Evolutionary conservation across 2,113 vertebrate genomes (phyloP).

Genomic region (Raja brachyura): DNA sequence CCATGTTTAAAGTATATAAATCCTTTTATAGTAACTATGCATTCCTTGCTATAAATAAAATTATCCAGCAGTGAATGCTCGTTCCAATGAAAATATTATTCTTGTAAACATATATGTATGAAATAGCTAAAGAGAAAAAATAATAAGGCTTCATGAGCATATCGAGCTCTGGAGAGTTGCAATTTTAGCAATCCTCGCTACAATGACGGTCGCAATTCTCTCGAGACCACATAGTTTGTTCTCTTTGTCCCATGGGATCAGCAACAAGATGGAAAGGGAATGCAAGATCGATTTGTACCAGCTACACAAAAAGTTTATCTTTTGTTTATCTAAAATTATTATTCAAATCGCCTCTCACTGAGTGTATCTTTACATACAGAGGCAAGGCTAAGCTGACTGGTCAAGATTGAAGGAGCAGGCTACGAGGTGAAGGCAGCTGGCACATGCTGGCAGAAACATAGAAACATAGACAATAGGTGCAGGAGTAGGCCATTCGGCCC

Average conservation of each 20-base stretch:
- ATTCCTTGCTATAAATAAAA: neutral
- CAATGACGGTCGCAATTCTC: neutral
- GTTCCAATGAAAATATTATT: slow-evolving; percentile 15
- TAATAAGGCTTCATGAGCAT: neutral
- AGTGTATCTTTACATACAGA: neutral
- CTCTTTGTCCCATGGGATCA: neutral
- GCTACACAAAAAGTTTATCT: neutral
- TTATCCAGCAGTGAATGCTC: neutral
- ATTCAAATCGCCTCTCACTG: neutral
- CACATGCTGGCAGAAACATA: neutral
- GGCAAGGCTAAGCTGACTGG: neutral
- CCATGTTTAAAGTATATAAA: neutral
- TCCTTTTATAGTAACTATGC: neutral
- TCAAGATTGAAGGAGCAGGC: neutral
- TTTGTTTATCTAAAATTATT: neutral
- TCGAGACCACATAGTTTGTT: neutral
- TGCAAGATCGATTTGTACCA: neutral
- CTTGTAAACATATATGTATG: neutral
- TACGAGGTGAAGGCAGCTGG: neutral
- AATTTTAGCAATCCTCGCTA: neutral
- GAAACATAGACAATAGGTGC: too few species aligned
- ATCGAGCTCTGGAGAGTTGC: neutral
- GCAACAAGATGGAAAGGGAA: neutral
- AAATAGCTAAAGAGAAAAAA: neutral
- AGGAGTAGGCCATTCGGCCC: too few species aligned